Base-by-base conservation (phyloP, 2,888 invertebrate genomes). In the Orchesella flavescens region DNA sequence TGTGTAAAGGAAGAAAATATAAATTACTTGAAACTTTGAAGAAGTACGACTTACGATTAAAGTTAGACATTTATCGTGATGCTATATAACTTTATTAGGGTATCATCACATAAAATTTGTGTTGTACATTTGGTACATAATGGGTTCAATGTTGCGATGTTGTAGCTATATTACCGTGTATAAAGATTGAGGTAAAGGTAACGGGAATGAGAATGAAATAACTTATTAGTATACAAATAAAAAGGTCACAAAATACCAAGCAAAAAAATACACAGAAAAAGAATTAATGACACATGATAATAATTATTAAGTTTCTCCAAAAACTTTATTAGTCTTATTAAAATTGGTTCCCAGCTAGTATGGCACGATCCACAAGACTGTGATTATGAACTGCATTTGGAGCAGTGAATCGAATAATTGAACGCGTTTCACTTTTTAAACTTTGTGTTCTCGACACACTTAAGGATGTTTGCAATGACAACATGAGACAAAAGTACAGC, bases 401-500 rank as follows among this genome's bases (percentile, higher is more conserved):
- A 15, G 24, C 9, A 10, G 53, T 65, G 44, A 44, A 44, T 9
- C 49, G 19, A 19, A 7, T 53, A 43, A 63, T 10, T 15, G 83
- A 80, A 23, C 83, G 75, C 23, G 71, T 71, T 76, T 75, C 71
- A 71, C 83, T 83, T 76, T 71, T 83, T 15, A 83, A 49, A 72
- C 83, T 83, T 5, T 76, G 63, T 24, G 83, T 71, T 77, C 83
- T 61, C 34, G 76, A 75, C 17, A 83, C 83, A 59, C 49, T 75
- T 19, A 69, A 43, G 15, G 81, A 46, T 19, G 61, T 46, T 44
- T 82, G 84, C 7, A 79, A 68, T 4, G 86, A 84, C 15, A 82
- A 53, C 66, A 82, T 69, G 17, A 86, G 79, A 76, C 81, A 77
- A 69, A 86, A 86, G 59, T 84, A 86, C 17, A 86, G 21, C 19